These are phyloP conservation scores for Colletes collaris DNA, from an alignment of 2,888 invertebrate genomes.

Conservation along the genomic window DNA sequence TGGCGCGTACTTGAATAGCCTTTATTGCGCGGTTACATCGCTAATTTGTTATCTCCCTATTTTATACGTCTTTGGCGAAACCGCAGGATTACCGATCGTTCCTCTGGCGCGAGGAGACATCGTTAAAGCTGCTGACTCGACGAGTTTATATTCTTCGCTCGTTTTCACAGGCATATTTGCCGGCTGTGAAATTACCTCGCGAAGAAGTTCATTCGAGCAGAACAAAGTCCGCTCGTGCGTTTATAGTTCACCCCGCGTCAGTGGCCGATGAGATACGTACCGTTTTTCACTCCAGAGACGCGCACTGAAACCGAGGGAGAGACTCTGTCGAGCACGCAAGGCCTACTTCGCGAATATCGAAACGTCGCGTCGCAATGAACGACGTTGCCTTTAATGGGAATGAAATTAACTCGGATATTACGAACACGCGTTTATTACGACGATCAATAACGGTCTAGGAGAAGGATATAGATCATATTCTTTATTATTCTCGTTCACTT, in stretches of 20 bases:
- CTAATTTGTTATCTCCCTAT: conserved; percentile 57
- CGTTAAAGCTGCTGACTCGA: conserved; percentile 64
- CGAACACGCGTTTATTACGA: no score
- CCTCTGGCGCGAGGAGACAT: conserved; percentile 38
- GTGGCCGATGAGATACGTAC: conserved; percentile 33
- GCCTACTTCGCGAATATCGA: no score
- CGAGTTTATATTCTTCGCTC: conserved; percentile 54
- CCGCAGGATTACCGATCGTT: conserved; percentile 53
- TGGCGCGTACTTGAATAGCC: conserved; percentile 26
- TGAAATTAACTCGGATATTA: no score
- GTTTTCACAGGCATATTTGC: conserved; percentile 47
- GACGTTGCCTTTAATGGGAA: no score
- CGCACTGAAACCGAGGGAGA: conserved; percentile 3
- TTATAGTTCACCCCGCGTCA: conserved; percentile 45
- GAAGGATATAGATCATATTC: no score
- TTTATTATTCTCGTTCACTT: no score
- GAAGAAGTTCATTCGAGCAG: conserved; percentile 43
- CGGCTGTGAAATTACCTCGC: conserved; percentile 53
- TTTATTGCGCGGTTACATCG: conserved; percentile 28
- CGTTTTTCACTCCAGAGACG: conserved; percentile 33
- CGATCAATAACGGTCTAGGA: no score
- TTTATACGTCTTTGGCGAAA: conserved; percentile 49
- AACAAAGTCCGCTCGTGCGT: conserved; percentile 46
- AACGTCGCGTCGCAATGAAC: no score
- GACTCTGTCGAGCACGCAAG: no score